phyloP scores from a whole-genome alignment of 1,140 invertebrate genomes.

The Temnothorax longispinosus region DNA sequence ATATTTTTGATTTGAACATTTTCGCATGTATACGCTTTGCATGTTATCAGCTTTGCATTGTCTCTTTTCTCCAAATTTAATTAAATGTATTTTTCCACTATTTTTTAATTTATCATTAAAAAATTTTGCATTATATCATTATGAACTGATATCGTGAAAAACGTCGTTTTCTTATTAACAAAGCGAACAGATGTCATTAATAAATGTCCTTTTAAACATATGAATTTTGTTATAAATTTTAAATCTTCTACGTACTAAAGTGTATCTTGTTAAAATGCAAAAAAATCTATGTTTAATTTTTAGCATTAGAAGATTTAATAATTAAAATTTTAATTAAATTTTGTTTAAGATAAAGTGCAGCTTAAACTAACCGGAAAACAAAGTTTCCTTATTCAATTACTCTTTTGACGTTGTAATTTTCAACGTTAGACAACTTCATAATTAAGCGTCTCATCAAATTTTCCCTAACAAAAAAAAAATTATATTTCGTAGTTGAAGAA shows the following conservation, averaged over 20 bases:
- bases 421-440: slow-evolving; percentile 56
- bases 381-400: slow-evolving; percentile 59
- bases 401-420: slow-evolving; percentile 62
- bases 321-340: slow-evolving; percentile 61
- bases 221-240: background rate
- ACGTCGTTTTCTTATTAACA: background rate
- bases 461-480: slow-evolving; percentile 48
- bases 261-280: background rate
- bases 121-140: background rate
- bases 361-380: slow-evolving; percentile 60
- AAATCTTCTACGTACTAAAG: background rate
- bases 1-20: slow-evolving; percentile 4
- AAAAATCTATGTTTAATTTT: slow-evolving; percentile 40
- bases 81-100: background rate
- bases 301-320: slow-evolving; percentile 52
- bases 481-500: slow-evolving; percentile 40
- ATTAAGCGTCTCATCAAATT: slow-evolving; percentile 61
- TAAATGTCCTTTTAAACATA: background rate
- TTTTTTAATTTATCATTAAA: background rate
- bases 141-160: background rate
- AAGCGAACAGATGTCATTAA: background rate
- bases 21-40: background rate
- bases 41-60: background rate
- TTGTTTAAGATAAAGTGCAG: slow-evolving; percentile 48
- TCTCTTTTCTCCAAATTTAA: slow-evolving; percentile 10